phyloP scores from a whole-genome alignment of 2,797 vertebrate species.

The Sebastes minor region DNA sequence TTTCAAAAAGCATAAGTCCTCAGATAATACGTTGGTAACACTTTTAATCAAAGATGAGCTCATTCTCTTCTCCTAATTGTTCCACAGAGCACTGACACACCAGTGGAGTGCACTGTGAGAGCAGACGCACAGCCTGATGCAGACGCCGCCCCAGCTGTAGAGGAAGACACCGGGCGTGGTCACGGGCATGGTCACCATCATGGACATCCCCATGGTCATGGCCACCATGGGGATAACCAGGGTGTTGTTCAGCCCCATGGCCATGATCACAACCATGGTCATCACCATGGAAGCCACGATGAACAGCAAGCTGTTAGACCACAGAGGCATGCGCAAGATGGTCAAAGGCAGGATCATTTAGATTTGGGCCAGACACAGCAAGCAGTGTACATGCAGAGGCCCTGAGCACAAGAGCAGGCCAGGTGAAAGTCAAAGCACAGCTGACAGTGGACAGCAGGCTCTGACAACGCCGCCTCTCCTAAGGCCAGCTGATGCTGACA shows the following conservation, averaged over 20 bases:
- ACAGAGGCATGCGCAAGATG: slow-evolving; percentile 22
- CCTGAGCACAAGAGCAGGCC: slow-evolving; percentile 72
- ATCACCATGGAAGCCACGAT: slow-evolving; percentile 50
- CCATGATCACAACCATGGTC: slow-evolving; percentile 21
- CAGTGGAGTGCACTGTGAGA: slow-evolving; percentile 66
- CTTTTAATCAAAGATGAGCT: background rate
- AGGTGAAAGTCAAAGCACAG: slow-evolving; percentile 85
- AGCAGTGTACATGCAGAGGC: slow-evolving; percentile 49
- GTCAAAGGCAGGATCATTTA: slow-evolving; percentile 40
- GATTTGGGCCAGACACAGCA: slow-evolving; percentile 55
- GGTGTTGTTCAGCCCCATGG: slow-evolving; percentile 5
- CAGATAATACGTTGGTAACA: background rate
- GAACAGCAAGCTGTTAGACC: slow-evolving; percentile 32
- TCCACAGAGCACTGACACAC: slow-evolving; percentile 61
- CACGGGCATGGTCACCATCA: slow-evolving; percentile 1
- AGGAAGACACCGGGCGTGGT: slow-evolving; percentile 18
- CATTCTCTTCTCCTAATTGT: background rate
- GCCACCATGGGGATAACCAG: slow-evolving; percentile 14
- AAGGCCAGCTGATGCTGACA: slow-evolving; percentile 93
- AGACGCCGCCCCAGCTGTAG: slow-evolving; percentile 6
- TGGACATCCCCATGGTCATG: slow-evolving; percentile 30
- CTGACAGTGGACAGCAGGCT: slow-evolving; percentile 83
- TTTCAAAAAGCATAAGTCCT: background rate
- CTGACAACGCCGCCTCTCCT: slow-evolving; percentile 60
- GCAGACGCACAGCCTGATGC: slow-evolving; percentile 48